A percentile compares a stretch with the other conserved stretches of the same genome.
Conservation (phyloP, 2,888 invertebrate genomes). For the Morinoia aosen region DNA sequence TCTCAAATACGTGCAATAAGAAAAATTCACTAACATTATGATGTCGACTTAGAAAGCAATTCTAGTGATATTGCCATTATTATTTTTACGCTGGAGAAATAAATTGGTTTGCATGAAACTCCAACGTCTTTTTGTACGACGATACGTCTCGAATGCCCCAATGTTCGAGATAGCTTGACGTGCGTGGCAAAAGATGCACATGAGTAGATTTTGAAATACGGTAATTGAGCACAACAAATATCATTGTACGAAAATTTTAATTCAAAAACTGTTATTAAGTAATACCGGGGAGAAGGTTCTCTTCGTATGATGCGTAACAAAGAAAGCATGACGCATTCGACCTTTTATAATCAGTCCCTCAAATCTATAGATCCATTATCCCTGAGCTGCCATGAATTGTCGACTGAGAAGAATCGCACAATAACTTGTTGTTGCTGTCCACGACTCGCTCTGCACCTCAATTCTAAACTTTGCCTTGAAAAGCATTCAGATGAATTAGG, state of each 20-base stretch:
- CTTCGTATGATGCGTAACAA: neutral
- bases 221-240: too few relatives aligned
- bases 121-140: neutral
- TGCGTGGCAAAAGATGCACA: neutral
- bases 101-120: neutral
- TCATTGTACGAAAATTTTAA: neutral
- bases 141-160: neutral
- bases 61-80: neutral
- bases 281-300: neutral
- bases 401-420: neutral
- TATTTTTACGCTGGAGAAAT: neutral
- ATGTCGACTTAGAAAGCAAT: too few relatives aligned
- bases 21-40: too few relatives aligned
- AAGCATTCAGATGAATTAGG: neutral
- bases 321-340: neutral
- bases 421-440: neutral
- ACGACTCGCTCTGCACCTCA: neutral
- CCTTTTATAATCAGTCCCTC: neutral
- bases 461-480: neutral
- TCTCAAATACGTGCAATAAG: too few relatives aligned
- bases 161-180: neutral
- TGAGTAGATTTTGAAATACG: too few relatives aligned
- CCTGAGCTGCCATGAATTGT: neutral
- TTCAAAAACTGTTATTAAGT: neutral
- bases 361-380: neutral